Percentiles rank a stretch among this genome's conserved stretches.
These are phyloP conservation scores for Platalea minor DNA, from an alignment of 2,797 vertebrate genomes.

Conservation along the genomic window DNA sequence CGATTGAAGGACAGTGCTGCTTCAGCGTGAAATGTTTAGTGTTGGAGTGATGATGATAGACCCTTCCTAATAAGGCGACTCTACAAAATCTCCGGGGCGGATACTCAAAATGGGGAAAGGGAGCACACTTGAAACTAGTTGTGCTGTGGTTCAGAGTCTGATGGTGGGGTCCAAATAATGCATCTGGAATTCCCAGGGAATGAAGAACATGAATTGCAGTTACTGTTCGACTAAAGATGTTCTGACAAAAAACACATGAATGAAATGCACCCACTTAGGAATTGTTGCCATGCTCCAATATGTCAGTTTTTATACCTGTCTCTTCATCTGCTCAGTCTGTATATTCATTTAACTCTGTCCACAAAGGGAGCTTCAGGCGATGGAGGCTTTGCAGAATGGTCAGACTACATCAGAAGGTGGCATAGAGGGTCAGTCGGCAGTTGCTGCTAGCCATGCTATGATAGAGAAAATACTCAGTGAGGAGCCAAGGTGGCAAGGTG, in stretches of 20 bases:
- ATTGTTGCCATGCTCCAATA: background rate
- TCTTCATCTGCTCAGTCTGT: conserved; percentile 23
- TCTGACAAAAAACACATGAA: background rate
- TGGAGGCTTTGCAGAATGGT: conserved; percentile 91
- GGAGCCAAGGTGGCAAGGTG: conserved; percentile 98
- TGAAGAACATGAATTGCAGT: background rate
- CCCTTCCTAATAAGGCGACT: background rate
- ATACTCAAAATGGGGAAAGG: background rate
- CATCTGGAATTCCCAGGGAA: background rate
- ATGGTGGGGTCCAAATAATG: background rate
- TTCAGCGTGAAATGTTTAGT: background rate
- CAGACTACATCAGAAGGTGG: conserved; percentile 86
- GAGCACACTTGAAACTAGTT: background rate
- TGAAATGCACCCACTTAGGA: background rate
- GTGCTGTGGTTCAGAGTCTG: background rate
- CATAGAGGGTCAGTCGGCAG: conserved; percentile 90
- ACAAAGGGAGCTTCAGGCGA: conserved; percentile 92
- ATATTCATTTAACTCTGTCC: conserved; percentile 45
- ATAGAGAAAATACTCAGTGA: conserved; percentile 97
- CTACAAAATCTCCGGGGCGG: background rate
- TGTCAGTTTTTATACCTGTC: background rate
- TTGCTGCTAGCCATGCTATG: conserved; percentile 95
- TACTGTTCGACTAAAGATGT: background rate
- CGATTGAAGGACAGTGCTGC: background rate
- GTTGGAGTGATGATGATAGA: background rate